These are phyloP conservation scores for Syrmaticus mikado DNA, from an alignment of 2,113 vertebrate genomes.

Conservation along the genomic window DNA sequence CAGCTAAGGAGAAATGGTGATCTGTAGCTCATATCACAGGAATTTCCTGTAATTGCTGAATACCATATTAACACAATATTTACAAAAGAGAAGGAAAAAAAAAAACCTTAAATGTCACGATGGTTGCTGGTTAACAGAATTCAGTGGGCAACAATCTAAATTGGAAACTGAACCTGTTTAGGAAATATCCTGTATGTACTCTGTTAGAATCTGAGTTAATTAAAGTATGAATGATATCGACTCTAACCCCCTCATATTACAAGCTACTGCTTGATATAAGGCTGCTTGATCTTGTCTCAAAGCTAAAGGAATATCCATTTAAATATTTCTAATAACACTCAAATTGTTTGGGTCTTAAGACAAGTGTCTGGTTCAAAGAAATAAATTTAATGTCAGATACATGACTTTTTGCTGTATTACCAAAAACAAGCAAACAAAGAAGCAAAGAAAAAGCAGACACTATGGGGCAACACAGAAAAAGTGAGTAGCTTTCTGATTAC, in stretches of 20 bases:
- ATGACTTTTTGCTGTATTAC: accelerated
- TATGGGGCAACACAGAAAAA: background rate
- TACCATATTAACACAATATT: background rate
- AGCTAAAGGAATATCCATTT: background rate
- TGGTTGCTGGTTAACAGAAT: background rate
- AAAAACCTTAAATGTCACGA: background rate
- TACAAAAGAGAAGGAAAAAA: background rate
- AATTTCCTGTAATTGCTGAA: background rate
- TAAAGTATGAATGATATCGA: conserved; percentile 15
- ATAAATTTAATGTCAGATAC: background rate
- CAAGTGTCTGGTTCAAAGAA: background rate
- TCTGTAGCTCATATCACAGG: background rate
- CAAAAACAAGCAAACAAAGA: background rate
- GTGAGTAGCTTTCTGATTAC: background rate
- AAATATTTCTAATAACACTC: background rate
- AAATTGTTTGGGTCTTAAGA: background rate
- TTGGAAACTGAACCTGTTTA: background rate
- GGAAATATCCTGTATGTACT: conserved; percentile 10
- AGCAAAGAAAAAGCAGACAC: background rate
- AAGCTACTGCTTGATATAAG: conserved; percentile 26
- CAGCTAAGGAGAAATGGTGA: background rate
- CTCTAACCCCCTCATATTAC: conserved; percentile 1
- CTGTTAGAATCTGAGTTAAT: conserved; percentile 37
- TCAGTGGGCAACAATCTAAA: conserved; percentile 12
- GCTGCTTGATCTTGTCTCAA: conserved; percentile 34